Percentiles rank a stretch among this genome's conserved stretches.
phyloP scores from a whole-genome alignment of 2,113 vertebrate genomes.

The Myotis brandtii region DNA sequence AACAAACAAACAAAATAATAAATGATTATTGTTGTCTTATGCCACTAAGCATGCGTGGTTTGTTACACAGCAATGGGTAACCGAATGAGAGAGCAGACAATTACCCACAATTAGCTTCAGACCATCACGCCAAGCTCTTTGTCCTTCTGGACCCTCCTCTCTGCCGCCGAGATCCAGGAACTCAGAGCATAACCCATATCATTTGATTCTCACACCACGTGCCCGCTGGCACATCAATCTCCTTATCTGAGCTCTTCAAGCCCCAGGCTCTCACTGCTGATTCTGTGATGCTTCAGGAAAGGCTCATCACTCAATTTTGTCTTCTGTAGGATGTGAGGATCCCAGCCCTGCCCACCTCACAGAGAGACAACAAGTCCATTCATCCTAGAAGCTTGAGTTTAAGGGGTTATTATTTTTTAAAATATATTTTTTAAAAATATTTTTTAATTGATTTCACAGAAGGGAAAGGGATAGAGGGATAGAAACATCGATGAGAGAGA shows the following conservation, averaged over 20 bases:
- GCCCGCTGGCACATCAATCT: neutral
- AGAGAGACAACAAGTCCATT: neutral
- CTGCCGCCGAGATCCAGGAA: neutral
- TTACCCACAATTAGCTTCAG: neutral
- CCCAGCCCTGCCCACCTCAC: neutral
- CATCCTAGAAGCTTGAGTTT: neutral
- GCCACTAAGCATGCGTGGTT: neutral
- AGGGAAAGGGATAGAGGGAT: too few relatives aligned
- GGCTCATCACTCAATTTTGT: neutral
- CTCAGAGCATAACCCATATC: neutral
- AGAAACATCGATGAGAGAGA: too few relatives aligned
- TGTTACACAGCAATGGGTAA: neutral
- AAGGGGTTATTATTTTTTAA: neutral
- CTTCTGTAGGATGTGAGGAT: neutral
- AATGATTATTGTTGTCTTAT: neutral
- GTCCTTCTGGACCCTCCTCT: neutral
- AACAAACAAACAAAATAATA: neutral
- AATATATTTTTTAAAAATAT: neutral
- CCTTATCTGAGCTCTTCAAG: neutral
- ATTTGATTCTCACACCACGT: neutral
- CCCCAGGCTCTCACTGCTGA: neutral
- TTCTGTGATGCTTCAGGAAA: neutral
- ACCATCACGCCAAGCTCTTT: neutral
- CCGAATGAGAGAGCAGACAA: neutral
- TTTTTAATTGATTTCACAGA: too few relatives aligned